Percentiles rank a stretch among this genome's conserved stretches.
These are phyloP conservation scores for Ranitomeya imitator DNA, from an alignment of 2,113 vertebrate species.

Conservation along the genomic window DNA sequence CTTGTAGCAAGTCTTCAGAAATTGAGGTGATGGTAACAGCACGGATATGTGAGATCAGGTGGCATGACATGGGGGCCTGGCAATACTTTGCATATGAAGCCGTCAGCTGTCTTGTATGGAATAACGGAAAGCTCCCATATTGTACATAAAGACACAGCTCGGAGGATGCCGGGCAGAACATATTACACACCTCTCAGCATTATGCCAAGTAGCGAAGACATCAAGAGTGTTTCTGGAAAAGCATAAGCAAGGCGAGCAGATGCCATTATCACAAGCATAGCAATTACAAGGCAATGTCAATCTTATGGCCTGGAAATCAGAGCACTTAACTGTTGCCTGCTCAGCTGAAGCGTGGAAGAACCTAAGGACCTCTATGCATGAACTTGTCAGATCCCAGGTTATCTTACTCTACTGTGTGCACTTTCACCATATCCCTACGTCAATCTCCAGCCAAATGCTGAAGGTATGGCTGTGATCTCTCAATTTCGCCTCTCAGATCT, in stretches of 20 bases:
- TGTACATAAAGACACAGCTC: constrained; percentile 11
- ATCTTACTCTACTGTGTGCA: background rate
- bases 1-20: background rate
- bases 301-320: constrained; percentile 29
- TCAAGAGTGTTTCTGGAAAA: constrained; percentile 31
- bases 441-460: background rate
- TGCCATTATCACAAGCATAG: constrained; percentile 52
- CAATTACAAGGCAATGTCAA: constrained; percentile 53
- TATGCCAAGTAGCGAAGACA: constrained; percentile 39
- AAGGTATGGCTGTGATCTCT: background rate
- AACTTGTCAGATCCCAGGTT: background rate
- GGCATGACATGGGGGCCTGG: background rate
- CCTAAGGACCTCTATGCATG: background rate
- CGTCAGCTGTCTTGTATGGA: constrained; percentile 41
- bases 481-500: background rate
- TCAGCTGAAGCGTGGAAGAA: background rate
- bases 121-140: constrained; percentile 29
- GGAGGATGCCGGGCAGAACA: constrained; percentile 8
- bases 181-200: constrained; percentile 50
- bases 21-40: constrained; percentile 15
- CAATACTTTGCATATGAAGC: constrained; percentile 39
- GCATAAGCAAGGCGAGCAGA: constrained; percentile 46
- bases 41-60: background rate
- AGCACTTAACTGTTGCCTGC: constrained; percentile 45
- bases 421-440: background rate